phyloP scores from a whole-genome alignment of 1,140 invertebrate genomes.

The Drosophila quadrilineata region DNA sequence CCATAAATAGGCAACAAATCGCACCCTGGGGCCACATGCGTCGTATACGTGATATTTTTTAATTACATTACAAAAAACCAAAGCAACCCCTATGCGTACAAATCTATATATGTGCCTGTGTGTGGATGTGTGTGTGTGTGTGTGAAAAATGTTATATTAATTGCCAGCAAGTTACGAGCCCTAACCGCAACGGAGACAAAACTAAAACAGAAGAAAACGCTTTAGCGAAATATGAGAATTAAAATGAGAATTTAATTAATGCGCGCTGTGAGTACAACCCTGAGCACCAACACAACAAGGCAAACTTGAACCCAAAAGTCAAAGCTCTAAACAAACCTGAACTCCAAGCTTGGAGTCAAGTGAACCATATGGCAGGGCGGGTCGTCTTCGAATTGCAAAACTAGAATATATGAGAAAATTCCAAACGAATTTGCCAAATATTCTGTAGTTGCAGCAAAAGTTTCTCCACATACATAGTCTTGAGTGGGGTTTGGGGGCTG shows the following conservation, averaged over 20 bases:
- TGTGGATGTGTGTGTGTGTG: conserved; percentile 36
- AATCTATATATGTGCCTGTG: not conserved
- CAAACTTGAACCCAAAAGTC: conserved; percentile 19
- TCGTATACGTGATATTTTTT: conserved; percentile 77
- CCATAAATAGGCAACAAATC: conserved; percentile 64
- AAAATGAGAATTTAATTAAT: conserved; percentile 72
- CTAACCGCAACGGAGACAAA: not conserved
- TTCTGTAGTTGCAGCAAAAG: conserved; percentile 62
- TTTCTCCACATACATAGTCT: conserved; percentile 3
- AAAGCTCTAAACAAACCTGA: conserved; percentile 26
- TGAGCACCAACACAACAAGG: conserved; percentile 1
- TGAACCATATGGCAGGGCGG: not conserved
- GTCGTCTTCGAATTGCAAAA: not conserved
- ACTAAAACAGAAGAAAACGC: conserved; percentile 27
- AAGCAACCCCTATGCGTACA: no score
- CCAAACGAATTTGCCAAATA: conserved; percentile 64
- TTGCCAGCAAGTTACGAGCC: conserved; percentile 22
- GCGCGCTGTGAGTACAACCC: conserved; percentile 10
- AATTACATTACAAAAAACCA: conserved; percentile 59
- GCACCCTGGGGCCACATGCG: conserved; percentile 60
- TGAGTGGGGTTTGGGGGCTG: not conserved
- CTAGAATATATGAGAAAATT: conserved; percentile 30
- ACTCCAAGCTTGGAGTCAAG: not conserved
- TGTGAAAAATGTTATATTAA: conserved; percentile 61
- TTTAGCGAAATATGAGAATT: conserved; percentile 25